These are phyloP conservation scores for Drosophila navojoa DNA, from an alignment of 1,140 invertebrate species.

Conservation along the genomic window DNA sequence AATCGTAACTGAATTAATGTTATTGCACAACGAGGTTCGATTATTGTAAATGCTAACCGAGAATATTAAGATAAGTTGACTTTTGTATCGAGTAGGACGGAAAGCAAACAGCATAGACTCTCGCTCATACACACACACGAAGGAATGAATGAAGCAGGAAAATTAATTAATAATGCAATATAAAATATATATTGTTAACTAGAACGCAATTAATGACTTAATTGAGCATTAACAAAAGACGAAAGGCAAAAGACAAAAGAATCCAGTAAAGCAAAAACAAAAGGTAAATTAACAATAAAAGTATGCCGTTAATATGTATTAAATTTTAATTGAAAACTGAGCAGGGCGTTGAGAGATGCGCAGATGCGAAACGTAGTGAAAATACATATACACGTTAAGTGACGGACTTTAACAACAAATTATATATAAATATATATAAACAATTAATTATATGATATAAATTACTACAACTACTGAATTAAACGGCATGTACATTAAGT, in stretches of 20 bases:
- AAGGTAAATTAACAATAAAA: constrained; percentile 39
- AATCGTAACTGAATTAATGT: constrained; percentile 28
- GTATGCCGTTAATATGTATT: constrained; percentile 43
- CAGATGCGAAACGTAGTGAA: constrained; percentile 28
- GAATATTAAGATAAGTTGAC: constrained; percentile 35
- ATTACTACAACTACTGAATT: constrained; percentile 56
- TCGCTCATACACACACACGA: not conserved
- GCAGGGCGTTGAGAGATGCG: constrained; percentile 2
- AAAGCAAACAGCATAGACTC: constrained; percentile 10
- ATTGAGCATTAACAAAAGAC: constrained; percentile 35
- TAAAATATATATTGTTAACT: constrained; percentile 50
- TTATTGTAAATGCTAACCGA: constrained; percentile 37
- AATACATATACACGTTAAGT: constrained; percentile 41
- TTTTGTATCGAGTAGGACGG: constrained; percentile 42
- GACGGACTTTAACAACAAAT: constrained; percentile 51
- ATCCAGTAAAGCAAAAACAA: constrained; percentile 29
- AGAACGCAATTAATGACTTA: constrained; percentile 32
- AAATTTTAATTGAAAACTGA: constrained; percentile 46
- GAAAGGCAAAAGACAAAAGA: constrained; percentile 27
- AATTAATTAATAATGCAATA: constrained; percentile 11
- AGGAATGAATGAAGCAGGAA: not conserved
- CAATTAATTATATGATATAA: constrained; percentile 69
- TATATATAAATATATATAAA: constrained; percentile 53
- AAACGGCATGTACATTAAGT: constrained; percentile 73
- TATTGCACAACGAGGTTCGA: constrained; percentile 33